Percentiles rank a stretch among this genome's conserved stretches.
Conservation (phyloP, 1,140 invertebrate species). For the Rhizoglyphus robini region DNA sequence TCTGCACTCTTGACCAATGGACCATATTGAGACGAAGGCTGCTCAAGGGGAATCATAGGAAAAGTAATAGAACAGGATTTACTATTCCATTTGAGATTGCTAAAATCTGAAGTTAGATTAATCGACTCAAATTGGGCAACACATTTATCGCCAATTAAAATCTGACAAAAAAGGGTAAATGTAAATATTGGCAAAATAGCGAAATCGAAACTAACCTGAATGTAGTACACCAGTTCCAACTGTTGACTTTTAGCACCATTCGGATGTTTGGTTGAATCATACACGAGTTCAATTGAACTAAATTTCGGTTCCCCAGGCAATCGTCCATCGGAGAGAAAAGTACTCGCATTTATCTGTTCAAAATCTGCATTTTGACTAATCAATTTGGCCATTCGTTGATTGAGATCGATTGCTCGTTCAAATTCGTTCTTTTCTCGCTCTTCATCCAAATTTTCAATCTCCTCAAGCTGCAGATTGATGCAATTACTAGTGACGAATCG, state of each 20-base stretch:
- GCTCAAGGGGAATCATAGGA: background rate
- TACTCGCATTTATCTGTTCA: background rate
- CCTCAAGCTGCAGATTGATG: background rate
- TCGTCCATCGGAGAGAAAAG: conserved; percentile 14
- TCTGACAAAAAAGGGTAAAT: background rate
- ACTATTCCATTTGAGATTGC: background rate
- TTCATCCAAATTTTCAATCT: background rate
- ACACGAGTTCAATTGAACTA: background rate
- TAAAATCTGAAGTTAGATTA: background rate
- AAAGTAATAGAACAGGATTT: background rate
- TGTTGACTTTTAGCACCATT: background rate
- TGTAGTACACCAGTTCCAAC: background rate
- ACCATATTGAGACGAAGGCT: background rate
- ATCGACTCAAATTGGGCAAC: background rate
- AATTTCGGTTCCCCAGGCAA: conserved; percentile 22
- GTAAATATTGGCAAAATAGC: background rate
- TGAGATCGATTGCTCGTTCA: background rate
- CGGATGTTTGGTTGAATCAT: background rate
- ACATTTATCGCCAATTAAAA: background rate
- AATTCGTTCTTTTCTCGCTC: background rate
- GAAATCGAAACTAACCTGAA: background rate
- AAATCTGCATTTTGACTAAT: background rate
- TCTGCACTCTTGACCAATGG: background rate
- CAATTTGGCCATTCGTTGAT: background rate
- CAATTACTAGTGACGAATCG: background rate